Conservation (phyloP, 2,888 invertebrate genomes). For the Rhimphoctona megacephalus region DNA sequence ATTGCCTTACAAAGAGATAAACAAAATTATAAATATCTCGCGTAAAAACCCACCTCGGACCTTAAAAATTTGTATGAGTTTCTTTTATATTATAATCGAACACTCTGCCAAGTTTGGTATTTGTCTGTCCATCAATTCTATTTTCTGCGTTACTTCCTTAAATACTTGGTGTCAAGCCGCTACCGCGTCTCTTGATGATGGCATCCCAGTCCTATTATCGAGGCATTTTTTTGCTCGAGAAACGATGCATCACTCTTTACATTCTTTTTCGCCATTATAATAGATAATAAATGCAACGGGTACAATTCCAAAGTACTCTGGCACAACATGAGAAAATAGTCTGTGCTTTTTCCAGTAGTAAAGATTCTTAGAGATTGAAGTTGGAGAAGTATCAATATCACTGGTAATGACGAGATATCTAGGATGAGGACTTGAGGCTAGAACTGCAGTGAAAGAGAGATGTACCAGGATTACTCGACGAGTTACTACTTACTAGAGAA, state of each 20-base stretch:
- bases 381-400: conserved; percentile 75
- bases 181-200: no score
- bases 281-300: not conserved
- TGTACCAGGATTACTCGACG: conserved; percentile 4
- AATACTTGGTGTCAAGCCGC: no score
- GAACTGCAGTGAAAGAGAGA: conserved; percentile 37
- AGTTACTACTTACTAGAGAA: conserved; percentile 44
- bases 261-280: not conserved
- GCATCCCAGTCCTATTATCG: no score
- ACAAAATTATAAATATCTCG: no score
- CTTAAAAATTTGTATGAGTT: no score
- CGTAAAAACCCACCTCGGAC: no score
- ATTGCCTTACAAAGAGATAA: no score
- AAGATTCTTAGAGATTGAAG: conserved; percentile 47
- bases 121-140: no score
- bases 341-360: not conserved
- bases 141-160: no score
- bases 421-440: conserved; percentile 29
- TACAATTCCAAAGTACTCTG: no score
- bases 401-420: conserved; percentile 76
- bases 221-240: not conserved
- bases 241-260: not conserved
- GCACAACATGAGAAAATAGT: not conserved
- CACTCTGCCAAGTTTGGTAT: no score
- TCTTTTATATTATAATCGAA: no score